These are phyloP conservation scores for Cavia porcellus DNA, from an alignment of 2,113 vertebrate species.

Conservation along the genomic window DNA sequence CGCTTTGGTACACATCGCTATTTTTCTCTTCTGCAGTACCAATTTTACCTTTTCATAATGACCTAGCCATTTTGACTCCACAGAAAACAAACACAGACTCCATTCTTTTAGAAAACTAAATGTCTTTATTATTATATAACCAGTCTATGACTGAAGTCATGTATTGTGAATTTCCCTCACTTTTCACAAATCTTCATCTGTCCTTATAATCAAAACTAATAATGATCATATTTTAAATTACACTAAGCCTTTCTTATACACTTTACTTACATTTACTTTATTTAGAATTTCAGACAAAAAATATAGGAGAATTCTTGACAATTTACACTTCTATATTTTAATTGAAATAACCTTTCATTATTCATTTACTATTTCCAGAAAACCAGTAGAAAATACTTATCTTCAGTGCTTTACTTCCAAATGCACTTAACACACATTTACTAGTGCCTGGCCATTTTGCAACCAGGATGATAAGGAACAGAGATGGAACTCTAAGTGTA, in stretches of 20 bases:
- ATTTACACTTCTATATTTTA: not conserved
- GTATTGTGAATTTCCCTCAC: slow-evolving; percentile 39
- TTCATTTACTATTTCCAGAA: not conserved
- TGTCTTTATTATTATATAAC: not conserved
- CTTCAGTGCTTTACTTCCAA: not conserved
- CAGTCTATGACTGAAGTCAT: slow-evolving; percentile 47
- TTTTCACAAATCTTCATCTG: not conserved
- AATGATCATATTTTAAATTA: not conserved
- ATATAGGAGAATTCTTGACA: not conserved
- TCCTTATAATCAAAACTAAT: slow-evolving; percentile 13
- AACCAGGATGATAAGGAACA: not conserved
- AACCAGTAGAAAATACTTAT: not conserved
- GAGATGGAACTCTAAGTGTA: not conserved
- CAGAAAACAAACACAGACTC: not conserved
- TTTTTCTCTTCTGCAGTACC: not conserved
- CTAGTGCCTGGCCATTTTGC: not conserved
- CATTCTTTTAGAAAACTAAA: slow-evolving; percentile 46
- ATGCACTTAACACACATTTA: slow-evolving; percentile 2
- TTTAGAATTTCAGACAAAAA: not conserved
- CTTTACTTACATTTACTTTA: not conserved
- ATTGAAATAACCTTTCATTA: not conserved
- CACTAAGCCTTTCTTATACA: not conserved
- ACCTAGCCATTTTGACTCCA: not conserved
- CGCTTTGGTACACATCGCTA: not conserved
- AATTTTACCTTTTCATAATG: slow-evolving; percentile 37